A percentile compares a stretch with the other conserved stretches of the same genome.
Evolutionary conservation across 1,140 invertebrate genomes (phyloP).

Genomic region (Hycleus phaleratus): DNA sequence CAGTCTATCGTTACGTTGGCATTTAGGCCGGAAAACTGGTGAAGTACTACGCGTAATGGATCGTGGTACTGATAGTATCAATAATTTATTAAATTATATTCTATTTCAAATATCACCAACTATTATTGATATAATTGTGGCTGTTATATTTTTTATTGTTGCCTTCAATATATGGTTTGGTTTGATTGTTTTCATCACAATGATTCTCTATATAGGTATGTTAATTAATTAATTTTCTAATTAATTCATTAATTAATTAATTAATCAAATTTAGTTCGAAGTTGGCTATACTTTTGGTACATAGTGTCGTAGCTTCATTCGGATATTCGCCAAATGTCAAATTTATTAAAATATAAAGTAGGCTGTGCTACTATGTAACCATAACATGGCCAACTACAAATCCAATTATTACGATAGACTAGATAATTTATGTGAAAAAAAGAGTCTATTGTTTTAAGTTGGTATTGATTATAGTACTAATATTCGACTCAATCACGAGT

Average conservation of each 20-base stretch:
- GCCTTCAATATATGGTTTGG: constrained; percentile 92
- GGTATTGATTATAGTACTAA: no score
- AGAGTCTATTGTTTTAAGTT: no score
- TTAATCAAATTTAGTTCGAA: no score
- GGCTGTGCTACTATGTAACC: not conserved
- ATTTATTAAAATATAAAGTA: not conserved
- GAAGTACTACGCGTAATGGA: constrained; percentile 93
- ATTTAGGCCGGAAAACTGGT: constrained; percentile 87
- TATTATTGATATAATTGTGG: constrained; percentile 87
- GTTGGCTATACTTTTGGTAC: no score
- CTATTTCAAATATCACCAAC: constrained; percentile 86
- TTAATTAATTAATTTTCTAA: constrained; percentile 17
- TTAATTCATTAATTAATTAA: not conserved
- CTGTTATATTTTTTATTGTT: constrained; percentile 79
- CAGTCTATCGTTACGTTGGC: constrained; percentile 79
- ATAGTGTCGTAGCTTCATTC: no score
- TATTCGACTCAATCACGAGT: no score
- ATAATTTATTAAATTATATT: constrained; percentile 84
- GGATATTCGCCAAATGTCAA: no score
- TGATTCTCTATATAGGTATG: constrained; percentile 87
- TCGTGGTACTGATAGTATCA: constrained; percentile 89
- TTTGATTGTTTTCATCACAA: constrained; percentile 86
- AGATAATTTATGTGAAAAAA: no score
- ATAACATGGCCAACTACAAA: no score
- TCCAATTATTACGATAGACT: no score